phyloP scores from a whole-genome alignment of 2,888 invertebrate genomes.

The Macrosiphum euphorbiae region DNA sequence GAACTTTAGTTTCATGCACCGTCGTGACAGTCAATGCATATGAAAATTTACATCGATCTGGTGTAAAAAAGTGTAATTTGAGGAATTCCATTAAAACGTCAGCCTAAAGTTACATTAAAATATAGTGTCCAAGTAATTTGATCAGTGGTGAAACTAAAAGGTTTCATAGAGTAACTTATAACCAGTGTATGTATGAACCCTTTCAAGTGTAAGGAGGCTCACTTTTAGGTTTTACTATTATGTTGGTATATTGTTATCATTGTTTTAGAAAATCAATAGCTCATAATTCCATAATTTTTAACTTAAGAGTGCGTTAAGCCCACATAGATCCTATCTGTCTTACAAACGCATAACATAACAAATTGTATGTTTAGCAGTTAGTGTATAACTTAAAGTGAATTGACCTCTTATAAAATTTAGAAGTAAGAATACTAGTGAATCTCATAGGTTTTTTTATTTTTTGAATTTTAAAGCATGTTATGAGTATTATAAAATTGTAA shows the following conservation, averaged over 20 bases:
- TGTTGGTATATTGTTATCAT: not conserved
- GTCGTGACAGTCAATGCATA: constrained; percentile 55
- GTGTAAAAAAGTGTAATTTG: constrained; percentile 49
- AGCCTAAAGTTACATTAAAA: constrained; percentile 1
- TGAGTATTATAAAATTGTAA: too few species aligned
- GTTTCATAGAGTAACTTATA: constrained; percentile 41
- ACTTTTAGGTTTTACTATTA: constrained; percentile 6
- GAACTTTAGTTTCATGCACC: constrained; percentile 25
- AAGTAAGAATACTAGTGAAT: too few species aligned
- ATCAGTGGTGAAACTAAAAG: constrained; percentile 33
- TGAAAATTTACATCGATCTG: constrained; percentile 45
- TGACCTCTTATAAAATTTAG: too few species aligned
- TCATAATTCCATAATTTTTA: not conserved
- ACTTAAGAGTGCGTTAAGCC: not conserved
- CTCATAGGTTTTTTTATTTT: too few species aligned
- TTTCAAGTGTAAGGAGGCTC: constrained; percentile 36
- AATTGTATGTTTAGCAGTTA: too few species aligned
- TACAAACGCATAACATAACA: too few species aligned
- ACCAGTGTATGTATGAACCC: constrained; percentile 25
- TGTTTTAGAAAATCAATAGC: constrained; percentile 42
- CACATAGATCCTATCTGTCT: too few species aligned
- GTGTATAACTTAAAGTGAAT: too few species aligned
- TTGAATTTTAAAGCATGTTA: too few species aligned
- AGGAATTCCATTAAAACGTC: constrained; percentile 51
- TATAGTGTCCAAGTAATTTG: constrained; percentile 10